These are phyloP conservation scores for Urocolius indicus DNA, from an alignment of 2,113 vertebrate genomes.

Conservation along the genomic window DNA sequence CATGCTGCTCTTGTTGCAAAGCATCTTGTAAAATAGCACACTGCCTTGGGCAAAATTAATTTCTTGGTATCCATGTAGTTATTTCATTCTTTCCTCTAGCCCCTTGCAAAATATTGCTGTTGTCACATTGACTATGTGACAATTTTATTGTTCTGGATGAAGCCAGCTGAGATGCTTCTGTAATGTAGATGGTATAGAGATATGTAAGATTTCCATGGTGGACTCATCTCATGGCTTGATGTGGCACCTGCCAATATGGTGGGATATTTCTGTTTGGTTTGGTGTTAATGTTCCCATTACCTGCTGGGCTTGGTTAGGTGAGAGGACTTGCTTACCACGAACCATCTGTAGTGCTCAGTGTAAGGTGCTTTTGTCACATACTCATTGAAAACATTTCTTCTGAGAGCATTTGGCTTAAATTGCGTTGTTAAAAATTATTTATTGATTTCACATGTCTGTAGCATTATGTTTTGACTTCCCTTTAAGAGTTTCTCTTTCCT, in stretches of 20 bases:
- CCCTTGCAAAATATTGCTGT: neutral
- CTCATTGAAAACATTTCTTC: neutral
- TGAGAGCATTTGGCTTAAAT: neutral
- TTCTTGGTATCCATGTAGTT: neutral
- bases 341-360: neutral
- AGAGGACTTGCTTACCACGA: neutral
- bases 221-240: neutral
- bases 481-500: neutral
- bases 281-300: neutral
- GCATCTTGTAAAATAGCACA: neutral
- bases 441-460: neutral
- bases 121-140: neutral
- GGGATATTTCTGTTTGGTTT: neutral
- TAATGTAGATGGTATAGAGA: accelerated
- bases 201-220: accelerated
- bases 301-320: neutral
- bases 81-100: neutral
- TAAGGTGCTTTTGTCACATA: neutral
- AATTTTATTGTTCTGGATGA: neutral
- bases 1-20: neutral
- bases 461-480: neutral
- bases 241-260: neutral
- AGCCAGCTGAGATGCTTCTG: neutral
- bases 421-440: neutral
- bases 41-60: neutral